Percentiles rank a stretch among this genome's conserved stretches.
phyloP scores from a whole-genome alignment of 1,140 invertebrate genomes.

The Drosophila pachea region DNA sequence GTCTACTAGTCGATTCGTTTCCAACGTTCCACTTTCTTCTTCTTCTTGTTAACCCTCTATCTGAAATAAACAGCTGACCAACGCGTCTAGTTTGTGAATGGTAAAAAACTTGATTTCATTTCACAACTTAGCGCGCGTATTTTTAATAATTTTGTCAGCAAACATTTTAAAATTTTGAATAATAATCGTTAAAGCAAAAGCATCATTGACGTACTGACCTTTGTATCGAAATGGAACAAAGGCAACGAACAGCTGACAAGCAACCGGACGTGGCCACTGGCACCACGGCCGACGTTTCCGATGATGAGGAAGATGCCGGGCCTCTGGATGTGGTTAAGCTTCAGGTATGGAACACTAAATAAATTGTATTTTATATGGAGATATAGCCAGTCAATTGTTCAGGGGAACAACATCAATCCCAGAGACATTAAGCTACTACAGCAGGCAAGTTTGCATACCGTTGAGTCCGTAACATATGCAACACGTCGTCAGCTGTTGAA shows the following conservation, averaged over 20 bases:
- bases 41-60: not conserved
- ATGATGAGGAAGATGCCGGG: slow-evolving; percentile 65
- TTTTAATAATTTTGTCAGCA: slow-evolving; percentile 25
- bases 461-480: slow-evolving; percentile 96
- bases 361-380: not conserved
- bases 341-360: slow-evolving; percentile 34
- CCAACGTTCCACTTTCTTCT: not conserved
- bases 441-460: slow-evolving; percentile 95
- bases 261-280: slow-evolving; percentile 10
- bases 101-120: slow-evolving; percentile 23
- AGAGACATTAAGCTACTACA: slow-evolving; percentile 96
- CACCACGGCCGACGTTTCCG: slow-evolving; percentile 53
- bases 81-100: slow-evolving; percentile 18
- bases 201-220: not conserved
- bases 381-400: not conserved
- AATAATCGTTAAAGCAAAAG: slow-evolving; percentile 18
- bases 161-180: slow-evolving; percentile 13
- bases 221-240: slow-evolving; percentile 37
- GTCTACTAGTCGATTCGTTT: slow-evolving; percentile 20
- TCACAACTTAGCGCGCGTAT: slow-evolving; percentile 41
- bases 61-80: slow-evolving; percentile 14
- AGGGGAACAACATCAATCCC: slow-evolving; percentile 89
- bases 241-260: slow-evolving; percentile 18
- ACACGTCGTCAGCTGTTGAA: slow-evolving; percentile 93
- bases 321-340: slow-evolving; percentile 60